Base-by-base conservation (phyloP, 1,140 invertebrate genomes). In the Drosophila tristis region DNA sequence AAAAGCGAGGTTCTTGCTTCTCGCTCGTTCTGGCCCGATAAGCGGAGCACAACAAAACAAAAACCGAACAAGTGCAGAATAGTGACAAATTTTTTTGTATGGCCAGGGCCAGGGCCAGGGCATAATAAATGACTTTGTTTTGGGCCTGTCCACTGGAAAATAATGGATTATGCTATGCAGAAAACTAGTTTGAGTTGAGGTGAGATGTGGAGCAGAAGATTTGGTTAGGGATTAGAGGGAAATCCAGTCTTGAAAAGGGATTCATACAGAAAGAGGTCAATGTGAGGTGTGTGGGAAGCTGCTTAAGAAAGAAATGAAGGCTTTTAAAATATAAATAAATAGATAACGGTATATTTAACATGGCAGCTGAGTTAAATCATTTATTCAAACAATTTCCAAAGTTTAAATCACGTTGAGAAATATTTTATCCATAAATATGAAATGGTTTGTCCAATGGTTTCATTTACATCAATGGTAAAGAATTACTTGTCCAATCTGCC, bases 91-190 rank as follows among this genome's bases (percentile, higher is more conserved):
- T 87, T 87, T 86, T 74, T 74, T 72, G 3, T 4, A 5, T 39
- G 11, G 35, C 35, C 35, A 11, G 31, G 39, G 20, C 20, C 20
- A 20, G 20, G 23, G 48, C 48, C 47, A 53, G 42, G 50, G 59
- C 77, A 87, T 87, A 72, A 86, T 86, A 86, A 86, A 86, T 86
- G 82, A 86, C 74, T 81, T 86, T 86, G 82, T 87, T 86, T 86
- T 87, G 60, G 42, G 67, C 48, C 56, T 53, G 74, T 47, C 61
- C 47, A 55, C 65, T 25, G 48, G 15, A 49, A 71, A 67, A 71
- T 86, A 87, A 87, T 86, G 87, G 78, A 86, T 87, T 74, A 64
- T 65, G 44, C 55, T 45, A 58, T 25, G 43, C 26, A 9, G 48
- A 48, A 48, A 65, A 60, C 58, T 55, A 74, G 31, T 44, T 56